Evolutionary conservation across 2,797 vertebrate genomes (phyloP).

Genomic region (Delichon dasypus): DNA sequence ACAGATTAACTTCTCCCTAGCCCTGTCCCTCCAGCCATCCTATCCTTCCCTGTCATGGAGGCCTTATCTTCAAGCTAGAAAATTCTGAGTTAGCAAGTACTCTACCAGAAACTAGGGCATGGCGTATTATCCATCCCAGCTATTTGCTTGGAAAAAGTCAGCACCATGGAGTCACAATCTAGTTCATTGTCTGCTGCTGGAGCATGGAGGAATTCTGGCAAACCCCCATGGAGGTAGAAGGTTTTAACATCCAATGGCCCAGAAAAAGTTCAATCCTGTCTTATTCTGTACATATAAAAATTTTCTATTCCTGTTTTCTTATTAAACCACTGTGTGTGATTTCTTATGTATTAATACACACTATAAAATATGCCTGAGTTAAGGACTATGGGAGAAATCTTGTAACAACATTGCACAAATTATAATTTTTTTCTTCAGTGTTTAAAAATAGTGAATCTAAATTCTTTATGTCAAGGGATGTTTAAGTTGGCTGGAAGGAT

Average conservation of each 20-base stretch:
- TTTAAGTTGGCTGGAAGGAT: slow-evolving; percentile 44
- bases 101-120: not conserved
- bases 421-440: slow-evolving; percentile 7
- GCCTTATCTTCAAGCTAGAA: not conserved
- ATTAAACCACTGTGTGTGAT: not conserved
- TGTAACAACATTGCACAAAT: slow-evolving; percentile 29
- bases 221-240: not conserved
- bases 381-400: slow-evolving; percentile 35
- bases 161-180: slow-evolving; percentile 14
- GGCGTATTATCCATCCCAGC: not conserved
- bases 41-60: not conserved
- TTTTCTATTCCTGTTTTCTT: slow-evolving; percentile 11
- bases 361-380: not conserved
- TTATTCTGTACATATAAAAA: not conserved
- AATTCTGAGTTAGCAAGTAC: not conserved
- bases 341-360: not conserved
- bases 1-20: not conserved
- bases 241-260: not conserved
- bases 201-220: slow-evolving; percentile 13
- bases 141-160: slow-evolving; percentile 34
- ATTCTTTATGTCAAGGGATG: slow-evolving; percentile 40
- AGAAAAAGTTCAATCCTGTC: not conserved
- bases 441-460: slow-evolving; percentile 55
- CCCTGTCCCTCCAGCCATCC: not conserved
- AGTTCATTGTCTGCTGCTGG: slow-evolving; percentile 16